Evolutionary conservation across 2,113 vertebrate genomes (phyloP).

Genomic region (Hippocampus comes): DNA sequence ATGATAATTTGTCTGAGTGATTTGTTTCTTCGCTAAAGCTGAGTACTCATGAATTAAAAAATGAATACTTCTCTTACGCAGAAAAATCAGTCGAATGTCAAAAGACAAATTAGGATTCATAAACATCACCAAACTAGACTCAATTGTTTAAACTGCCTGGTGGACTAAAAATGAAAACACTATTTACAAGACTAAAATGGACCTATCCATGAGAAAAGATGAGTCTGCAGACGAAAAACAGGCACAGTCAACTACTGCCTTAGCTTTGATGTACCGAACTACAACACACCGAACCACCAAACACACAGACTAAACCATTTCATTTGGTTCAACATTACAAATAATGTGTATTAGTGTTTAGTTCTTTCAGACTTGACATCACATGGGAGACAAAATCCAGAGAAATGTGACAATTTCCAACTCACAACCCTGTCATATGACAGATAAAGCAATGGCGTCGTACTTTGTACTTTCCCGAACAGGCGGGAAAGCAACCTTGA

Average conservation of each 20-base stretch:
- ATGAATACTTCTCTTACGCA: not conserved
- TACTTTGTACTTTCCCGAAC: slow-evolving; percentile 54
- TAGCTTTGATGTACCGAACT: slow-evolving; percentile 80
- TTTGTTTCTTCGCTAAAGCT: not conserved
- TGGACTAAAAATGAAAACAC: not conserved
- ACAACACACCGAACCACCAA: slow-evolving; percentile 21
- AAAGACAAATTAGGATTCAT: not conserved
- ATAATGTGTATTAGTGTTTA: not conserved
- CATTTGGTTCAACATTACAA: not conserved
- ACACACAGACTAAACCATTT: slow-evolving; percentile 16
- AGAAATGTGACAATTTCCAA: not conserved
- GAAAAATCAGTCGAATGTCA: not conserved
- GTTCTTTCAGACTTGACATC: not conserved
- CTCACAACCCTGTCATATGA: not conserved
- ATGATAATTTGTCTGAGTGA: not conserved
- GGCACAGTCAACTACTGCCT: slow-evolving; percentile 82
- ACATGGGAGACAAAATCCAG: slow-evolving; percentile 1
- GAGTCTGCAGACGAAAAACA: slow-evolving; percentile 86
- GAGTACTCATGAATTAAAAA: not conserved
- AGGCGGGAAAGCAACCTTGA: not conserved
- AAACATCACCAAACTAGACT: not conserved
- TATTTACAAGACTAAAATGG: too few relatives aligned
- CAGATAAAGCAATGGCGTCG: slow-evolving; percentile 68
- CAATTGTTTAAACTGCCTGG: not conserved
- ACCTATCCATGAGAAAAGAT: slow-evolving; percentile 66